Evolutionary conservation across 2,113 vertebrate species (phyloP).

Genomic region (Azemiops feae): DNA sequence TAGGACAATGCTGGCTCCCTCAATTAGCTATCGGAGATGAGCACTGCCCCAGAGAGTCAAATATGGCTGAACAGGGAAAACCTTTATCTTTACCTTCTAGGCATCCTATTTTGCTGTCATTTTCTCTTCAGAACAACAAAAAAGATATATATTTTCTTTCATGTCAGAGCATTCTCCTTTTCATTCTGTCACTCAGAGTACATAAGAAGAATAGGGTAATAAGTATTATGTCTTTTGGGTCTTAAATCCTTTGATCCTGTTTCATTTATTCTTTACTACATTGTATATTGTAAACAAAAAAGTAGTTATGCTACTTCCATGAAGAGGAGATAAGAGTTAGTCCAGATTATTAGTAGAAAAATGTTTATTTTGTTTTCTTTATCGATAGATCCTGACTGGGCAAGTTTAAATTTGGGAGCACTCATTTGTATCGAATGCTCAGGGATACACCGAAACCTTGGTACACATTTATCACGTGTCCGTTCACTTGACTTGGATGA

Average conservation of each 20-base stretch:
- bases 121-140: background rate
- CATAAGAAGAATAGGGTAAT: background rate
- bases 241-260: too few species aligned
- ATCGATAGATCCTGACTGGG: conserved; percentile 89
- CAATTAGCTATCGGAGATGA: too few species aligned
- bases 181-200: background rate
- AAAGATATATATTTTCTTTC: background rate
- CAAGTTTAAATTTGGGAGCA: conserved; percentile 93
- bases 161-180: background rate
- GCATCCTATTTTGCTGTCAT: background rate
- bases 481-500: conserved; percentile 96
- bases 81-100: background rate
- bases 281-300: background rate
- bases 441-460: conserved; percentile 95
- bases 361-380: conserved; percentile 17
- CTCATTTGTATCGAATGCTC: conserved; percentile 99
- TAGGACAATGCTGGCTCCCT: too few species aligned
- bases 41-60: too few species aligned
- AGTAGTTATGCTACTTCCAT: fast-evolving
- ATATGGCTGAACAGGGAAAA: too few species aligned
- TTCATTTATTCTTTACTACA: background rate
- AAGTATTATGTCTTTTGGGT: background rate
- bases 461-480: conserved; percentile 92
- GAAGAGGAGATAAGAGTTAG: background rate
- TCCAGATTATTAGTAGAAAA: too few species aligned